Base-by-base conservation (phyloP, 1,140 invertebrate species). In the Agrilus planipennis region DNA sequence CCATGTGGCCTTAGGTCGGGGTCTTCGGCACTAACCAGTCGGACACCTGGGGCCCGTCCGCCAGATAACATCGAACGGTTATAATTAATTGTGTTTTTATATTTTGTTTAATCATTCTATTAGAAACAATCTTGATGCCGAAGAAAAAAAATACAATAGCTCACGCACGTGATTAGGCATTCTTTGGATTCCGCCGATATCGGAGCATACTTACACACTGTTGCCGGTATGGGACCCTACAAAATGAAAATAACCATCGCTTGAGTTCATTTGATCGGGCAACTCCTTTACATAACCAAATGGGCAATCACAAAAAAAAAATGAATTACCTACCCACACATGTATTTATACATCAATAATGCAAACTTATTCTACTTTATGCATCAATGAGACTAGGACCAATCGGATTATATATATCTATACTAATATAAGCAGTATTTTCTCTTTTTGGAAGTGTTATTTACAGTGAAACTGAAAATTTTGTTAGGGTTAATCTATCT, bases 81-180 rank as follows among this genome's bases (percentile, higher is more conserved):
- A 53, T 54, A 57, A 59, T 59, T 59, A 59, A 59, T 59, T 59
- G 57, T 57, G 52, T 55, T 59, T 59, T 59, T 57, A 55, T 59
- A 59, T 59, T 59, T 55, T 55, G 57, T 59, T 57, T 59, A 57
- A 57, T 57, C 57, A 59, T 58, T 58, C 56, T 58, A 58, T 58
- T 57, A 57, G 54, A 53, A 56, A 46, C 49, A 49, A 54, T 53
- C 50, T 53, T 50, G 41, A 45, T n/a, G 45, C 42, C 42, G 29
- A 9, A 38, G 11, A 25, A 32, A 42, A 25, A 40, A 23, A 37
- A 39, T 32, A 48, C 37, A 47, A 51, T 51, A 39, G 30, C 34
- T 34, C 32, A 14, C 30, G 30, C 30, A 32, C 23, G 12, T 36
- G 39, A 44, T 43, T 47, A 41, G 47, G 45, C 49, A 53, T 53